Conservation (phyloP, 2,797 vertebrate genomes). For the Oreonectes daqikongensis region DNA sequence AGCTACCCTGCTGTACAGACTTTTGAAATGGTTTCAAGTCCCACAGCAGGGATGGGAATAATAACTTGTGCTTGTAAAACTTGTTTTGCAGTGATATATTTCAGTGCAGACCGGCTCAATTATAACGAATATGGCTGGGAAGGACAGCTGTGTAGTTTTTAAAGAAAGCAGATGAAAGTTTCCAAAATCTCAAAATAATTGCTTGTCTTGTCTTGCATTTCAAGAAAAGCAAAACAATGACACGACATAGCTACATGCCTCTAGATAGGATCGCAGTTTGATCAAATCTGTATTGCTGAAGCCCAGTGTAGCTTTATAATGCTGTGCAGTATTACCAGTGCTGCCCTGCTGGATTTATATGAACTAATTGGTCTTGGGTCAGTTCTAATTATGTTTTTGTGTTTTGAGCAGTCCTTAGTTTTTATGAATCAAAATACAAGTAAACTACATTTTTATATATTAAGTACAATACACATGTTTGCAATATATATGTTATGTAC, state of each 20-base stretch:
- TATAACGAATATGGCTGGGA: not conserved
- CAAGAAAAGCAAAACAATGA: constrained; percentile 43
- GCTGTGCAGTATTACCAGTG: not conserved
- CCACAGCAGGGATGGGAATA: not conserved
- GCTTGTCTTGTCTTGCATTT: constrained; percentile 52
- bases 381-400: constrained; percentile 2
- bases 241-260: constrained; percentile 56
- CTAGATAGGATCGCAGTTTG: constrained; percentile 61
- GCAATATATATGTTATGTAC: too few relatives aligned
- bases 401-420: not conserved
- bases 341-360: not conserved
- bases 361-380: not conserved
- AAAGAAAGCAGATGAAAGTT: constrained; percentile 57
- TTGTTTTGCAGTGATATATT: constrained; percentile 63
- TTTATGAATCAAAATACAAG: not conserved
- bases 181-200: constrained; percentile 70
- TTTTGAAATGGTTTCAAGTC: constrained; percentile 1
- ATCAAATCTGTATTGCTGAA: constrained; percentile 47
- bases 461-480: too few relatives aligned
- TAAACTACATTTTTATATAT: not conserved
- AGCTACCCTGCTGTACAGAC: not conserved
- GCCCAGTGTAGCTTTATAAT: not conserved
- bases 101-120: constrained; percentile 57
- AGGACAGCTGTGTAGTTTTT: not conserved
- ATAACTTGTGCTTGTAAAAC: constrained; percentile 27